Percentiles rank a stretch among this genome's conserved stretches.
Evolutionary conservation across 2,888 invertebrate genomes (phyloP).

Genomic region (Drosophila pegasa): DNA sequence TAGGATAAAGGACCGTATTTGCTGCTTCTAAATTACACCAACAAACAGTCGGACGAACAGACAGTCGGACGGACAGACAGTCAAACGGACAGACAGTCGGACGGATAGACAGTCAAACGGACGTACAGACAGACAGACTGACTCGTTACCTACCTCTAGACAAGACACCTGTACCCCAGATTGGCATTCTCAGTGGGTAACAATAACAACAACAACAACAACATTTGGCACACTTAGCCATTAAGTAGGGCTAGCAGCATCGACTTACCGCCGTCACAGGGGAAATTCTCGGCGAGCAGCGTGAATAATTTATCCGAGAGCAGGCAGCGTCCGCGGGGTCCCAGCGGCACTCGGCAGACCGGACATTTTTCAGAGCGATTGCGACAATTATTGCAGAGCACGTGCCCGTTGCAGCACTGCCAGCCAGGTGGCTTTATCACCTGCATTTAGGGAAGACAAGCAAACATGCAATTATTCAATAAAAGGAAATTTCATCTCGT

Average conservation of each 20-base stretch:
- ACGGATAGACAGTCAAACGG: too few relatives aligned
- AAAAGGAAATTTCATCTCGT: neutral
- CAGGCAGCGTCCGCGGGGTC: slow-evolving; percentile 85
- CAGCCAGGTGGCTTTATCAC: slow-evolving; percentile 85
- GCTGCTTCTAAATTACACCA: too few relatives aligned
- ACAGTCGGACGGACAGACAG: too few relatives aligned
- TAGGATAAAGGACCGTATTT: too few relatives aligned
- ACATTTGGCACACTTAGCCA: slow-evolving; percentile 30
- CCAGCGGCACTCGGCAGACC: slow-evolving; percentile 85
- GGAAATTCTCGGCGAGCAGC: slow-evolving; percentile 84
- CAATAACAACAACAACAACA: slow-evolving; percentile 18
- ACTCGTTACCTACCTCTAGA: neutral
- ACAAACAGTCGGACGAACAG: too few relatives aligned
- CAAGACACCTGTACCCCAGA: neutral
- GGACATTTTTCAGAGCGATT: slow-evolving; percentile 85
- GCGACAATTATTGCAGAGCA: slow-evolving; percentile 85
- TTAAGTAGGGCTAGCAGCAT: slow-evolving; percentile 10
- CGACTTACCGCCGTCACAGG: slow-evolving; percentile 83
- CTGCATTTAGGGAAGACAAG: slow-evolving; percentile 54
- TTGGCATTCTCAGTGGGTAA: neutral
- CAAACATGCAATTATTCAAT: slow-evolving; percentile 2
- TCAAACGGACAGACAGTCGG: too few relatives aligned
- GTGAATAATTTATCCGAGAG: slow-evolving; percentile 85
- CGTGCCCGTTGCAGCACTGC: slow-evolving; percentile 86
- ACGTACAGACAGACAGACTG: too few relatives aligned